Base-by-base conservation (phyloP, 2,797 vertebrate genomes). In the Halcyon smyrnensis region DNA sequence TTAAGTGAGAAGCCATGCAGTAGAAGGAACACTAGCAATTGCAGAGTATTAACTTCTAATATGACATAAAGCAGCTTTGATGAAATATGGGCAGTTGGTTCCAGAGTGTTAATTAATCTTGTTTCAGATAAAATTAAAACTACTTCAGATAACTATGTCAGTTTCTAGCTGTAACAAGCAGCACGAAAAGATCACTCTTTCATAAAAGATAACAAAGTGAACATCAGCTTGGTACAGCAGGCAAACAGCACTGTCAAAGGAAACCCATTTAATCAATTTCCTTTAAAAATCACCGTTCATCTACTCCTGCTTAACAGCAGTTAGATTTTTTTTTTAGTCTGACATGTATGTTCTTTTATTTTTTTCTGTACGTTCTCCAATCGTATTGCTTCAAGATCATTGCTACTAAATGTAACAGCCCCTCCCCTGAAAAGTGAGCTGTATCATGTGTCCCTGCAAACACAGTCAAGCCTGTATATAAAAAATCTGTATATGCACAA, bases 1-100 rank as follows among this genome's bases (percentile, higher is more conserved):
- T 90, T 94, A 89, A 91, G 84, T 64, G 70, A 94, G 97, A 97
- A 96, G 30, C 20, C 34, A 39, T 41, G 39, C 30, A 92, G 34
- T 50, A 94, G 67, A 95, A 89, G 37, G 59, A 92, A 70, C 11
- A 8, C 74, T 91, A 94, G 57, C 51, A 92, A 74, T 59, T 71
- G 45, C 53, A 56, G 77, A 62, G 5, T 86, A 76, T 85, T 97
- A 80, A 64, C 14, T 94, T 92, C 57, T 77, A 87, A 94, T 84
- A 92, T 24, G 46, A 21, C 15, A 83, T 63, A 84, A 87, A 91
- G 48, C 12, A 93, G 27, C 32, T 57, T 59, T 70, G 87, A 93
- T 70, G 69, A 97, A 96, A 77, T 69, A 87, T 5, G 27, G 34
- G 11, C 18, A 73, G 25, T 28, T 69, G 48, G 91, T 39, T 78